Evolutionary conservation across 1,140 invertebrate genomes (phyloP).

Genomic region (Aphaenogaster rudis): DNA sequence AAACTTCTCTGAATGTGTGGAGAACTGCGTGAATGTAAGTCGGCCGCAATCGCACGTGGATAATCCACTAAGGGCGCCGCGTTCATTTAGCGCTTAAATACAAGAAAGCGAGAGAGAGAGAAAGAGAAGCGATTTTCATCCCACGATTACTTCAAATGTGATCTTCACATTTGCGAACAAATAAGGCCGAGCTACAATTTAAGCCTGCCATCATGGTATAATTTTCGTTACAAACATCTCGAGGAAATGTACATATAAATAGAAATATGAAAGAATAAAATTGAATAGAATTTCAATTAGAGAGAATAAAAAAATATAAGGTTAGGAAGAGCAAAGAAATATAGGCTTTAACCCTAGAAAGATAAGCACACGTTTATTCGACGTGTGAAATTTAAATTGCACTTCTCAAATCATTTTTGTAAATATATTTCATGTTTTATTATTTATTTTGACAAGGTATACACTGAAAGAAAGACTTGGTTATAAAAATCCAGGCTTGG

Average conservation of each 20-base stretch:
- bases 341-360: too few species aligned
- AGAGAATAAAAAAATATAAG: neutral
- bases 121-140: neutral
- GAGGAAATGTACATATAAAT: neutral
- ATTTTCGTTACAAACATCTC: neutral
- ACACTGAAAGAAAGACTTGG: too few species aligned
- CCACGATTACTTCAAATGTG: neutral
- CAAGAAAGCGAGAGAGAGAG: neutral
- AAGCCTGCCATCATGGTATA: neutral
- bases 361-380: too few species aligned
- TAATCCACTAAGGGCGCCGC: constrained; percentile 41
- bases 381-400: too few species aligned
- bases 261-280: neutral
- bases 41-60: constrained; percentile 44
- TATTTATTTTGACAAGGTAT: too few species aligned
- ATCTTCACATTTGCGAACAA: neutral
- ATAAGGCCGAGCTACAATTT: neutral
- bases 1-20: constrained; percentile 36
- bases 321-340: too few species aligned
- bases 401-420: too few species aligned
- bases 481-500: too few species aligned
- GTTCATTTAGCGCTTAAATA: constrained; percentile 43
- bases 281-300: neutral
- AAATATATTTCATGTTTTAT: too few species aligned
- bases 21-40: constrained; percentile 35